Conservation (phyloP, 2,113 vertebrate species). For the Polyodon spathula region DNA sequence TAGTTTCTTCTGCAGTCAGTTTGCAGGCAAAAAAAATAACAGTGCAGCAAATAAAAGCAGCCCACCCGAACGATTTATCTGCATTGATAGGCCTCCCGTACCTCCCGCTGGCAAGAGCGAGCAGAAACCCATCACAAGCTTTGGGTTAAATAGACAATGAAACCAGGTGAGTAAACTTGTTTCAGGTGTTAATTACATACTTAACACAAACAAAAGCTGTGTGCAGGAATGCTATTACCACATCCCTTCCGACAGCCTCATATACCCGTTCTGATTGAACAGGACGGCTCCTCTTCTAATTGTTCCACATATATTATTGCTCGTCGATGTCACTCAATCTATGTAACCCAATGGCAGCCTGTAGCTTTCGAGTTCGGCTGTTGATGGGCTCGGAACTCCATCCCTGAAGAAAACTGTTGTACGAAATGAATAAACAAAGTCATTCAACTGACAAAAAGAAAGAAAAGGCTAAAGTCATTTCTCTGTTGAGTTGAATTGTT, state of each 20-base stretch:
- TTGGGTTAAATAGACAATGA: conserved; percentile 69
- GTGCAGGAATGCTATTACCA: conserved; percentile 64
- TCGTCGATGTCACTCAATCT: too few species aligned
- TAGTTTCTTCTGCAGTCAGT: too few species aligned
- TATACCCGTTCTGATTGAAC: conserved; percentile 49
- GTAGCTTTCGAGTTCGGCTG: too few species aligned
- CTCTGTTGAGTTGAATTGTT: conserved; percentile 3
- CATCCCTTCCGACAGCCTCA: conserved; percentile 32
- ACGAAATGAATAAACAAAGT: too few species aligned
- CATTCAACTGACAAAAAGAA: too few species aligned
- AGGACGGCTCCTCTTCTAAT: conserved; percentile 33
- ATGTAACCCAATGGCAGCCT: too few species aligned
- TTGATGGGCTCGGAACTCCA: too few species aligned
- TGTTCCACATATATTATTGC: conserved; percentile 44
- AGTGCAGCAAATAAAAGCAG: conserved; percentile 50
- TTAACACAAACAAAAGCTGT: conserved; percentile 67
- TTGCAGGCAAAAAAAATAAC: conserved; percentile 31
- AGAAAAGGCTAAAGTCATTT: neutral
- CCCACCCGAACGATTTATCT: conserved; percentile 43
- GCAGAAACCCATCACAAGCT: conserved; percentile 47
- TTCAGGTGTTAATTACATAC: conserved; percentile 70
- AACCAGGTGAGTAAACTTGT: conserved; percentile 69
- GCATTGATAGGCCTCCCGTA: conserved; percentile 40
- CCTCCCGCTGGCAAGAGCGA: conserved; percentile 55
- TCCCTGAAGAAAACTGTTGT: too few species aligned